Base-by-base conservation (phyloP, 1,140 invertebrate species). In the Drosophila sturtevanti region DNA sequence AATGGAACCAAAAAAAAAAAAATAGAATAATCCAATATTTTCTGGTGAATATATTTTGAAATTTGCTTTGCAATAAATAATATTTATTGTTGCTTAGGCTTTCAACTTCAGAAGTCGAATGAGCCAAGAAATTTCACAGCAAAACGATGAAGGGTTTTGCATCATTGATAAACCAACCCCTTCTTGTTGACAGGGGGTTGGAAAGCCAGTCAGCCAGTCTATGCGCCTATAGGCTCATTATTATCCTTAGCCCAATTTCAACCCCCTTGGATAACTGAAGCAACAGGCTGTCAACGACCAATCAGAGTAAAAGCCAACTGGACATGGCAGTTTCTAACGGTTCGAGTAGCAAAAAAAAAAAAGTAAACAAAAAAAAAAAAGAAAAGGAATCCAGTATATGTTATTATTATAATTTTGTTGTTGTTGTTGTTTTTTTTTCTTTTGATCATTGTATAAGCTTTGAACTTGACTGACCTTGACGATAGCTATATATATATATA, bases 41-140 rank as follows among this genome's bases (percentile, higher is more conserved):
- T 12, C 41, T 4, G 7, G 16, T n/a, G n/a, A n/a, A n/a, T n/a
- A n/a, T n/a, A n/a, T n/a, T n/a, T n/a, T n/a, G n/a, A n/a, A n/a
- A n/a, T n/a, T 11, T 63, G 7, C 4, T 51, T 22, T 56, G 56
- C 59, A n/a, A n/a, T n/a, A n/a, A n/a, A n/a, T n/a, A n/a, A n/a
- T n/a, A n/a, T 58, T 12, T 41, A 52, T 51, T 31, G 14, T 14
- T 54, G 63, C 14, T 31, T 18, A 22, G 51, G 52, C 77, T 75
- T 89, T 89, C 84, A 84, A 89, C 84, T 89, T 71, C 72, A 68
- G 67, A 80, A 89, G 84, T 89, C 84, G 84, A 89, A 89, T 89
- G 84, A 89, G 34, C 52, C 48, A 18, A 11, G 2, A 18, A 67
- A 21, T 38, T 70, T 35, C 27, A 27, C 31, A 55, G 62, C 54